phyloP scores from a whole-genome alignment of 2,888 invertebrate genomes.

The Diogma glabrata region DNA sequence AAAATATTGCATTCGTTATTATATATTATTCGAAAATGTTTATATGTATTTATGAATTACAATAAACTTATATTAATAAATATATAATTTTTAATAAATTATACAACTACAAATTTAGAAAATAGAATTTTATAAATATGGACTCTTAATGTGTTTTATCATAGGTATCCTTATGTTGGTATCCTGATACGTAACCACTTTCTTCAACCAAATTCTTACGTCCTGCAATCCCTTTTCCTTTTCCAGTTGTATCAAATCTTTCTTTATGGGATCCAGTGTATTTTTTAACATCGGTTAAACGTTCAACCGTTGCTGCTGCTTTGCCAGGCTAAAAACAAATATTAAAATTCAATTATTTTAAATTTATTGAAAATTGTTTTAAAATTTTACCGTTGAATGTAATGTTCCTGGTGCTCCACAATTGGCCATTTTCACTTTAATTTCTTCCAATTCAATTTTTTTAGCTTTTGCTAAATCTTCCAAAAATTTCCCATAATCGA shows the following conservation, averaged over 20 bases:
- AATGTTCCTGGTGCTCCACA: constrained; percentile 67
- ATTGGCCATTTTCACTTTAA: constrained; percentile 65
- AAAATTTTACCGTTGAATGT: constrained; percentile 32
- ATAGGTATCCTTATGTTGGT: constrained; percentile 71
- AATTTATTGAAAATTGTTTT: not conserved
- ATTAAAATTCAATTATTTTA: constrained; percentile 7
- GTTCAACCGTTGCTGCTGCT: constrained; percentile 41
- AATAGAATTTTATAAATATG: too few species aligned
- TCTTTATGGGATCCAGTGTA: constrained; percentile 83
- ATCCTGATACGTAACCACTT: constrained; percentile 74
- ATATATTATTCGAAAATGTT: too few species aligned
- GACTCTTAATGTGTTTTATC: constrained; percentile 49
- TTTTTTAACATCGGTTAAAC: constrained; percentile 74
- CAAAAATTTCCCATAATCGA: constrained; percentile 74
- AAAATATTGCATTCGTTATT: too few species aligned
- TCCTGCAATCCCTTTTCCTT: constrained; percentile 76
- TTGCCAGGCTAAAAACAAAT: constrained; percentile 36
- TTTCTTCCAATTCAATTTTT: constrained; percentile 65
- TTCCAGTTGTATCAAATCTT: constrained; percentile 72
- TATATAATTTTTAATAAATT: too few species aligned
- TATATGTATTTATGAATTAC: too few species aligned
- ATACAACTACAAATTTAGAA: too few species aligned
- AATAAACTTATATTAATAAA: too few species aligned
- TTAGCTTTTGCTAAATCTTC: constrained; percentile 77
- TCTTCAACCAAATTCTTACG: constrained; percentile 61